Evolutionary conservation across 2,113 vertebrate genomes (phyloP).

Genomic region (Myotis yumanensis): DNA sequence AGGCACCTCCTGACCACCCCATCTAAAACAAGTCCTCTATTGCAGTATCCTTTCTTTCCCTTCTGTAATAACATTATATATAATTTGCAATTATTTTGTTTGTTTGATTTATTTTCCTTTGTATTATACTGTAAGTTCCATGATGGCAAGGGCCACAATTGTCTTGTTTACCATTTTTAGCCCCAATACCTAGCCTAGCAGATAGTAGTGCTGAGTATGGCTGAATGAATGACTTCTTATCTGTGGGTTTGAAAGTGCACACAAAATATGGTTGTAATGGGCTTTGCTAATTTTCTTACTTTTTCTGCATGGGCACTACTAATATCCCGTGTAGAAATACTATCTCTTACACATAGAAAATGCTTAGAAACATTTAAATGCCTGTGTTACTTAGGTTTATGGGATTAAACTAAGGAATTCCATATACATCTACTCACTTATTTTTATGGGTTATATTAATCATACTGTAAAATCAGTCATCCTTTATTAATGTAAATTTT

Average conservation of each 20-base stretch:
- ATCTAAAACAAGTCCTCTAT: not conserved
- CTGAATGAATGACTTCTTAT: conserved; percentile 5
- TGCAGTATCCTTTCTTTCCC: not conserved
- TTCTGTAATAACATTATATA: not conserved
- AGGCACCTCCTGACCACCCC: not conserved
- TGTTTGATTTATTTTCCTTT: not conserved
- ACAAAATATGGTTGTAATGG: not conserved
- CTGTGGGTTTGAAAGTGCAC: conserved; percentile 1
- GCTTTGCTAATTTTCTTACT: not conserved
- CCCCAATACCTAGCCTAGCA: not conserved
- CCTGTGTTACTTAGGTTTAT: conserved; percentile 3
- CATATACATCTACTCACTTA: not conserved
- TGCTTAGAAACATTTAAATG: not conserved
- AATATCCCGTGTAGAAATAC: not conserved
- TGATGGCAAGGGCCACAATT: not conserved
- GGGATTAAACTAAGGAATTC: conserved; percentile 43
- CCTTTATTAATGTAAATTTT: conserved; percentile 35
- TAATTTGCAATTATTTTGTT: not conserved
- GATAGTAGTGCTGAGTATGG: not conserved
- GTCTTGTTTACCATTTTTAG: conserved; percentile 28
- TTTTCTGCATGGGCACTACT: not conserved
- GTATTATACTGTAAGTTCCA: not conserved
- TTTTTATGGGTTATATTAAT: conserved; percentile 56
- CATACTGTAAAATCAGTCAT: conserved; percentile 4
- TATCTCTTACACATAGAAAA: not conserved